phyloP scores from a whole-genome alignment of 1,140 invertebrate species.

The Zaprionus inermis region DNA sequence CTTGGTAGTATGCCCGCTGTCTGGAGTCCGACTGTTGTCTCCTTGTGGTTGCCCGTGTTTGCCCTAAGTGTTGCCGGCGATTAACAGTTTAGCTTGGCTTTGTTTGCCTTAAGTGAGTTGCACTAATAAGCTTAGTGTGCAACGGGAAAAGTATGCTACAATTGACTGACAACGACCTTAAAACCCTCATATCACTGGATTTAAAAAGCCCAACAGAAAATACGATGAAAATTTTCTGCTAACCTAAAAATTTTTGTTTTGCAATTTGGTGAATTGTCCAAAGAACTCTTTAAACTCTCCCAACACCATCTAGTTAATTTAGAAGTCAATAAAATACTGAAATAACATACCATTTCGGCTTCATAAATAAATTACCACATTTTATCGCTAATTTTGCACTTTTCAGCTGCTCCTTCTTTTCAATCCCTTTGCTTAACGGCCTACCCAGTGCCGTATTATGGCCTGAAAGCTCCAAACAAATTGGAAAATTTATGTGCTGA shows the following conservation, averaged over 20 bases:
- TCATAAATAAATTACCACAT: slow-evolving; percentile 56
- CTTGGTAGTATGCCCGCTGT: not conserved
- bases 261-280: not conserved
- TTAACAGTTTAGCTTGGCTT: slow-evolving; percentile 71
- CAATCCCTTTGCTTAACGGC: slow-evolving; percentile 21
- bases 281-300: not conserved
- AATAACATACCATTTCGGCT: slow-evolving; percentile 3
- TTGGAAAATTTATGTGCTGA: slow-evolving; percentile 62
- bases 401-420: slow-evolving; percentile 35
- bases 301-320: not conserved
- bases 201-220: not conserved
- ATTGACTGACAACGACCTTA: slow-evolving; percentile 55
- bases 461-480: slow-evolving; percentile 47
- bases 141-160: slow-evolving; percentile 43
- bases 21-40: slow-evolving; percentile 18
- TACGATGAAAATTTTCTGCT: not conserved
- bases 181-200: slow-evolving; percentile 22
- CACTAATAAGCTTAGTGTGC: slow-evolving; percentile 59
- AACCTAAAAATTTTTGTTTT: not conserved
- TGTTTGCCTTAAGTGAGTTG: slow-evolving; percentile 71
- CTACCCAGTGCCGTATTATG: slow-evolving; percentile 31
- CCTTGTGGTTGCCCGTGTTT: slow-evolving; percentile 50
- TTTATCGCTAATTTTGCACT: slow-evolving; percentile 65
- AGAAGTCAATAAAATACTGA: not conserved
- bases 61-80: slow-evolving; percentile 69